phyloP scores from a whole-genome alignment of 1,140 invertebrate species.

The Drosophila orosa region DNA sequence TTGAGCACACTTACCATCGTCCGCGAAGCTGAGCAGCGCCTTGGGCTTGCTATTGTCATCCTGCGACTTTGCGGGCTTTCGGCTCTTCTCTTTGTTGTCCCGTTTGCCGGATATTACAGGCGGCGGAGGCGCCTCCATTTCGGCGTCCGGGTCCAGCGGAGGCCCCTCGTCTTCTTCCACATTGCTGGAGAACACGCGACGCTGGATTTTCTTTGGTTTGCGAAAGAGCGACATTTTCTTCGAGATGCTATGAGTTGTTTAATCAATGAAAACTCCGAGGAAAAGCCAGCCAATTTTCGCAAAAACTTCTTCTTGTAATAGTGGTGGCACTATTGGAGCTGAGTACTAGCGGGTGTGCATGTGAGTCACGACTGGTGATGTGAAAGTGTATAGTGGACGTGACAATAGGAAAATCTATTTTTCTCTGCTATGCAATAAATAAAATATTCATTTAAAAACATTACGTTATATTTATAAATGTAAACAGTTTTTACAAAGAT shows the following conservation, averaged over 20 bases:
- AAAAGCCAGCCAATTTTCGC: conserved; percentile 46
- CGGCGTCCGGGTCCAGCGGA: conserved; percentile 49
- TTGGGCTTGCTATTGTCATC: conserved; percentile 85
- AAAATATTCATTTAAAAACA: background rate
- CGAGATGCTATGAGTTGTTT: conserved; percentile 20
- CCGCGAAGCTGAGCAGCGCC: conserved; percentile 92
- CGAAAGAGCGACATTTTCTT: conserved; percentile 91
- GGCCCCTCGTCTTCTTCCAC: conserved; percentile 91
- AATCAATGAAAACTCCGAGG: conserved; percentile 21
- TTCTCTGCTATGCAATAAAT: background rate
- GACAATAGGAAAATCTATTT: background rate
- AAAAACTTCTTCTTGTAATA: conserved; percentile 43
- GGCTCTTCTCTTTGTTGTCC: conserved; percentile 84
- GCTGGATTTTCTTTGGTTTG: conserved; percentile 94
- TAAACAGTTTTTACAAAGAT: background rate
- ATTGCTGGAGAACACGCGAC: conserved; percentile 87
- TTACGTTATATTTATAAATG: background rate
- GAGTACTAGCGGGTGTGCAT: background rate
- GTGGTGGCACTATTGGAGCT: conserved; percentile 1
- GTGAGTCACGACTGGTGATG: background rate
- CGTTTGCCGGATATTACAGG: conserved; percentile 75
- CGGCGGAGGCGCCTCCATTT: conserved; percentile 54
- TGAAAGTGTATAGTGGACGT: background rate
- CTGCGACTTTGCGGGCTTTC: conserved; percentile 46
- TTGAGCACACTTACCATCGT: conserved; percentile 88